These are phyloP conservation scores for Sinohyriopsis cumingii DNA, from an alignment of 2,888 invertebrate species.

Conservation along the genomic window DNA sequence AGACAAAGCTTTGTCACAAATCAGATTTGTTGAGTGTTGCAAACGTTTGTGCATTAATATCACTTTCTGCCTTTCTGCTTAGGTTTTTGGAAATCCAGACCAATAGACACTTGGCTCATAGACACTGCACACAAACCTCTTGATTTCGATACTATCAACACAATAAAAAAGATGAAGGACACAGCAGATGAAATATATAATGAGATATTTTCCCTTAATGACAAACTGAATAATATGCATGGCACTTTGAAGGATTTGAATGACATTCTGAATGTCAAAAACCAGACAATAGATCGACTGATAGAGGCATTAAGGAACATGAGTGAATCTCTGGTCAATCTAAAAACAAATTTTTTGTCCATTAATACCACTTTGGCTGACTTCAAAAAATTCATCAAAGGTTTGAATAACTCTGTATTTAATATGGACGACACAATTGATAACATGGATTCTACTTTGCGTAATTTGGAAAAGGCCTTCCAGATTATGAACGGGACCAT, in stretches of 20 bases:
- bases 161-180: too few species aligned
- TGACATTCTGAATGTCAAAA: constrained; percentile 26
- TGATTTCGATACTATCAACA: too few species aligned
- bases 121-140: too few species aligned
- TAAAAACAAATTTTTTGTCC: constrained; percentile 27
- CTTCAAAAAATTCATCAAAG: constrained; percentile 25
- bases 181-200: constrained; percentile 3
- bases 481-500: constrained; percentile 20
- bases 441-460: constrained; percentile 26
- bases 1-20: too few species aligned
- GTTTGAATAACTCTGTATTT: constrained; percentile 26
- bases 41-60: too few species aligned
- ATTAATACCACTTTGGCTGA: constrained; percentile 27
- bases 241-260: constrained; percentile 16
- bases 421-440: constrained; percentile 29
- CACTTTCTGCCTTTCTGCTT: too few species aligned
- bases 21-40: too few species aligned
- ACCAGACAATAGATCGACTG: constrained; percentile 22
- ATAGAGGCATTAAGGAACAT: constrained; percentile 27
- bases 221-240: constrained; percentile 13
- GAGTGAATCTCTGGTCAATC: constrained; percentile 27
- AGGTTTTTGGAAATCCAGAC: too few species aligned
- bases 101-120: too few species aligned
- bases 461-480: constrained; percentile 21
- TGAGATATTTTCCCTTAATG: constrained; percentile 5